These are phyloP conservation scores for Rhabdornis inornatus DNA, from an alignment of 2,113 vertebrate genomes.

Conservation along the genomic window DNA sequence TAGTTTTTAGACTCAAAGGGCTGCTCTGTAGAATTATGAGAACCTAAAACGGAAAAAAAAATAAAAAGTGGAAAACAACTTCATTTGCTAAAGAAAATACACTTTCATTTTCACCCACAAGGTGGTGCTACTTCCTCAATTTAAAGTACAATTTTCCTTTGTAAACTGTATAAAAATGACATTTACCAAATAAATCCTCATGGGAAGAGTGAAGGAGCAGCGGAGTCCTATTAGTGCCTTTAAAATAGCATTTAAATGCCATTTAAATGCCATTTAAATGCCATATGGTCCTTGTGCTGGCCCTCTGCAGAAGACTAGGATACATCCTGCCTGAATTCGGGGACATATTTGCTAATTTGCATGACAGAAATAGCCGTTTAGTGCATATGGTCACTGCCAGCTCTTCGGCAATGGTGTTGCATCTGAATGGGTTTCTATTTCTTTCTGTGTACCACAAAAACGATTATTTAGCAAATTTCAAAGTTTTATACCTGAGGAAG, in stretches of 20 bases:
- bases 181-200: not conserved
- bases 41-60: not conserved
- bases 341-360: not conserved
- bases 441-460: not conserved
- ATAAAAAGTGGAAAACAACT: not conserved
- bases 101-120: slow-evolving; percentile 40
- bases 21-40: not conserved
- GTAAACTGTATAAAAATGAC: not conserved
- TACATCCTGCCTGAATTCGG: not conserved
- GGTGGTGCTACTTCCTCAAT: slow-evolving; percentile 52
- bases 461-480: not conserved
- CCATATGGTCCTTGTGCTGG: not conserved
- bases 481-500: not conserved
- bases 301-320: not conserved
- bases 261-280: not conserved
- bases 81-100: not conserved
- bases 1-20: not conserved
- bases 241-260: not conserved
- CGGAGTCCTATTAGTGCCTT: not conserved
- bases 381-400: not conserved
- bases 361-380: not conserved
- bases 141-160: not conserved
- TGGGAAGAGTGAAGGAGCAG: not conserved
- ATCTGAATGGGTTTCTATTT: not conserved
- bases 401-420: not conserved